Base-by-base conservation (phyloP, 2,113 vertebrate genomes). In the Sarotherodon lohbergeri region DNA sequence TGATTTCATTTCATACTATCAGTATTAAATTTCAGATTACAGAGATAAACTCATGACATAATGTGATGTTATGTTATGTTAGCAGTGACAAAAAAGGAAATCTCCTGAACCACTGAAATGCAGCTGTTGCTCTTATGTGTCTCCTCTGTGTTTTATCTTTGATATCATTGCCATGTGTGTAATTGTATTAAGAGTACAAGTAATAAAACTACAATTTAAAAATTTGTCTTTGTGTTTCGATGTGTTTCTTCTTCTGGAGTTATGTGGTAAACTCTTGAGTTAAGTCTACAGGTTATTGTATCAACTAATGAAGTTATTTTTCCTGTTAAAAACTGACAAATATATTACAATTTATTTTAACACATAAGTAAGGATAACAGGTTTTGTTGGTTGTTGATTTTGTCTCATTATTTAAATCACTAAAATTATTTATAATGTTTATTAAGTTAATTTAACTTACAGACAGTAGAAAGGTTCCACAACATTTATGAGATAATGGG, bases 131-230 rank as follows among this genome's bases (percentile, higher is more conserved):
- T 81, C 4, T 71, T 13, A n/a, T 41, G 11, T 5, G 29, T 66
- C 7, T 52, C 14, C 5, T 13, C 8, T 34, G 14, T 84, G 36
- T 83, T 3, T 27, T 39, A 9, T 7, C 2, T 10, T 36, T 83
- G 5, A 46, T 61, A 29, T 66, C 50, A 17, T 1, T 36, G 4
- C 66, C 7, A 8, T 80, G 16, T 78, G 61, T 29, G 16, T 73
- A 7, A 29, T 41, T 76, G 16, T 19, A 13, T 57, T 24, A 29
- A 39, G 4, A 68, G 41, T 16, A 4, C 5, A 34, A 39, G 7
- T 19, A 82, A 83, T 85, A 84, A 87, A 86, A 91, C 12, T 7
- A 61, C 63, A 17, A 16, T 57, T 61, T 68, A 1, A 46, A 56
- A 81, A 57, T 1, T 0, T 12, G 14, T 24, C 0, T 29, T 81